Evolutionary conservation across 2,113 vertebrate species (phyloP), one percentile per base, ranked within the genome.

Genomic region (Fregetta grallaria): DNA sequence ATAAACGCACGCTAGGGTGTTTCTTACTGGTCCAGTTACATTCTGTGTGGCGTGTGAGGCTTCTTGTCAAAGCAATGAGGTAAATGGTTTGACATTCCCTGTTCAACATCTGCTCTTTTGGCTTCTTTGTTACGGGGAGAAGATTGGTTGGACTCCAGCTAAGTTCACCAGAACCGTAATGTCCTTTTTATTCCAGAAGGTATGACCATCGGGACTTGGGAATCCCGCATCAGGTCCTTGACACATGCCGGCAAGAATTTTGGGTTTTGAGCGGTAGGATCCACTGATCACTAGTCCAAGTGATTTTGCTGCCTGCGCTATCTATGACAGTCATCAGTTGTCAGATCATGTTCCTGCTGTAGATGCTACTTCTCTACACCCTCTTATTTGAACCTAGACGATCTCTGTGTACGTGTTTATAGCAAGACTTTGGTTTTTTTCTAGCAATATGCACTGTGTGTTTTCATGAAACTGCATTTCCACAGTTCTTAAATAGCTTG

Each of bases 161-260:
- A 47, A 72, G 70, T 14, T 90, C 73, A 47, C 47, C 22, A 34
- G 47, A 78, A 82, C 40, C 1, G 8, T 18, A 14, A 56, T 25
- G 62, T 72, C 44, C 50, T 82, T 83, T 75, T 88, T 55, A 13
- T 78, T 78, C 27, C 44, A 79, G 36, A 74, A 72, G 65, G 26
- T 32, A 5, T 10, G n/a, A 32, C 40, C 30, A 1, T 1, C 0
- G 0, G 20, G 52, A 50, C 70, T 78, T 1, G 2, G 38, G 56
- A 88, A n/a, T 94, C 26, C 52, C 50, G 45, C 29, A 3, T 36
- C 47, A 32, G 36, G 12, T 53, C 36, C 47, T 38, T 32, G 44
- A 52, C 67, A n/a, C 11, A 3, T 9, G 19, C 49, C 59, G 77
- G 55, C 34, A 56, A 32, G 83, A 74, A 32, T 84, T 50, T 17